Conservation (phyloP, 2,113 vertebrate species). For the Catharus minimus region DNA sequence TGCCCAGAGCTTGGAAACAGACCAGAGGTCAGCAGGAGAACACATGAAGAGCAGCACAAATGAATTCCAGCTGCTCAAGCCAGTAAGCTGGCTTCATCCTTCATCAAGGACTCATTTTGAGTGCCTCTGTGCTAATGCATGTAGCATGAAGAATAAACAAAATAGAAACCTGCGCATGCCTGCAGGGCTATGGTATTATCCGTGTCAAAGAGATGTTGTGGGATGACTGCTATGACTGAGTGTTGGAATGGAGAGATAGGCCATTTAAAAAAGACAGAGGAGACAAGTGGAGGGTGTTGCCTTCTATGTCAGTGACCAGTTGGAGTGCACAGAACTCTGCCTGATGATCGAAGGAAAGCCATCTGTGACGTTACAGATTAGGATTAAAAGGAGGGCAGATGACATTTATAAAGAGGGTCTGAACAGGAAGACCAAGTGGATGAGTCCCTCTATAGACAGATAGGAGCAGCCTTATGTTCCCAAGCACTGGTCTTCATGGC, state of each 20-base stretch:
- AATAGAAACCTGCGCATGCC: background rate
- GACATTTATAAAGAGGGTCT: background rate
- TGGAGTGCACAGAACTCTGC: background rate
- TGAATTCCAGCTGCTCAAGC: background rate
- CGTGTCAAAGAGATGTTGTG: background rate
- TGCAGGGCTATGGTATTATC: background rate
- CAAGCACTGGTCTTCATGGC: background rate
- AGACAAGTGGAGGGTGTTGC: background rate
- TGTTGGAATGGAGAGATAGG: background rate
- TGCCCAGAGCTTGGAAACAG: background rate
- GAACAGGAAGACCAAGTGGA: background rate
- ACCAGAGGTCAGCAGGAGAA: background rate
- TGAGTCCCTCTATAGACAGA: background rate
- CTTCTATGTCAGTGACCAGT: background rate
- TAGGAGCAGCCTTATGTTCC: background rate
- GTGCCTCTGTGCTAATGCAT: background rate
- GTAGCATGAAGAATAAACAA: background rate
- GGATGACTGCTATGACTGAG: background rate
- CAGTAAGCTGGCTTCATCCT: background rate
- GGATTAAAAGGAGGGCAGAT: background rate
- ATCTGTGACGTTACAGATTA: background rate
- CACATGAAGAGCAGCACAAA: background rate
- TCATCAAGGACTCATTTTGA: background rate
- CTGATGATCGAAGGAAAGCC: accelerated
- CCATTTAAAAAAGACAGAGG: background rate